Base-by-base conservation (phyloP, 2,113 vertebrate genomes). In the Pterocles burchelli region DNA sequence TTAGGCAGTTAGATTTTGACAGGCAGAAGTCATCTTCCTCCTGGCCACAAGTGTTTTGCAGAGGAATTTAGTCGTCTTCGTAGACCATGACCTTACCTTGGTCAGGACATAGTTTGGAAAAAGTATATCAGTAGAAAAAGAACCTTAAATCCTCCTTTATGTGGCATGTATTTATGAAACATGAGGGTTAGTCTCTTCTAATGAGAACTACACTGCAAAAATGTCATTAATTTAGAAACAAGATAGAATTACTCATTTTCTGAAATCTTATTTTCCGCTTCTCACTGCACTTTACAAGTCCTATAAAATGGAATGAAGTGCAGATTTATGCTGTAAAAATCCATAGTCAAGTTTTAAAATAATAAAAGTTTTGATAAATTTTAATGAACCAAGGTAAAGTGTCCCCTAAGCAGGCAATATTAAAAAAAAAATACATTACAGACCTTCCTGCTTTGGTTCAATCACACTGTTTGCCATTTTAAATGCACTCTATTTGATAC, bases 221-320 rank as follows among this genome's bases (percentile, higher is more conserved):
- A 18, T 52, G 48, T 49, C 73, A 82, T 87, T 82, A 74, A 81
- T 86, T 72, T 79, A 68, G 57, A 71, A 81, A 94, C 11, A 81
- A 38, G 66, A 89, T 34, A 51, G 14, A 8, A 36, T 63, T 78
- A 65, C 63, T 75, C 46, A 72, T 68, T 78, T 94, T 84, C 75
- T 74, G 25, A 77, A 88, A 25, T 59, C 51, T 90, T 59, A 74
- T 34, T 63, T 63, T 59, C 80, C 77, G 51, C 34, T 83, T 57
- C 76, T 86, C 17, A 22, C 19, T 88, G 86, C 66, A 55, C 43
- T 78, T 93, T 93, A 84, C 38, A 52, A 57, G 48, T 33, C 75
- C 28, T 78, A 79, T 85, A 89, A 92, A 93, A 86, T 59, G 29
- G 29, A 92, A 92, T 71, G 83, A 80, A 91, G n/a, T 49, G 26